Evolutionary conservation across 2,797 vertebrate genomes (phyloP).

Genomic region (Lacerta bilineata): DNA sequence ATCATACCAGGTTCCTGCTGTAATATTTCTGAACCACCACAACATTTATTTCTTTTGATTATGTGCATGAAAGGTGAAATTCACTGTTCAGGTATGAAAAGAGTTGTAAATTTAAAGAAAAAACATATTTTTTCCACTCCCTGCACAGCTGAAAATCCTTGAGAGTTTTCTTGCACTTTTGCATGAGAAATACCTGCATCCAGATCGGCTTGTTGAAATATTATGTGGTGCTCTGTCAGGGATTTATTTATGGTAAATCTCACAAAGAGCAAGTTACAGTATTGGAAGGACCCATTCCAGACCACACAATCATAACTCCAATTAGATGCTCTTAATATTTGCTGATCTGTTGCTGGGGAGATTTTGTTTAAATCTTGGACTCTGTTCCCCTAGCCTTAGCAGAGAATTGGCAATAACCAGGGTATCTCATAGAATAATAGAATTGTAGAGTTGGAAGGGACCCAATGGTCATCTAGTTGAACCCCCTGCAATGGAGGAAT

Average conservation of each 20-base stretch:
- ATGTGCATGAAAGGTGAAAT: not conserved
- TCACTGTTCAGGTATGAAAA: constrained; percentile 15
- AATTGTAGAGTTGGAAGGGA: too few relatives aligned
- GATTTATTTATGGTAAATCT: not conserved
- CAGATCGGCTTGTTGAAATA: not conserved
- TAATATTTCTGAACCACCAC: constrained; percentile 9
- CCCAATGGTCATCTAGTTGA: too few relatives aligned
- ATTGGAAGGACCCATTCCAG: not conserved
- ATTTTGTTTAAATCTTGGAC: too few relatives aligned
- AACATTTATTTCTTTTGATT: constrained; percentile 11
- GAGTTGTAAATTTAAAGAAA: not conserved
- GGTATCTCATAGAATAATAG: too few relatives aligned
- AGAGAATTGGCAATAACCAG: not conserved
- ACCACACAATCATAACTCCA: not conserved
- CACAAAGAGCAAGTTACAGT: too few relatives aligned
- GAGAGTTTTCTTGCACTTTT: not conserved
- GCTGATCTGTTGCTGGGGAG: too few relatives aligned
- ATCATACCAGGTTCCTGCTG: not conserved
- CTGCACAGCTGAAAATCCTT: not conserved
- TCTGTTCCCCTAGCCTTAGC: not conserved
- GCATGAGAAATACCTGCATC: not conserved
- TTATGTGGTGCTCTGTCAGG: not conserved
- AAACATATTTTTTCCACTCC: not conserved
- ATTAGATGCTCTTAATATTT: not conserved
- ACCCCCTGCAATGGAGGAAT: too few relatives aligned